phyloP scores from a whole-genome alignment of 53 echinoderm and acorn worm species.

The Stichopus horrens region DNA sequence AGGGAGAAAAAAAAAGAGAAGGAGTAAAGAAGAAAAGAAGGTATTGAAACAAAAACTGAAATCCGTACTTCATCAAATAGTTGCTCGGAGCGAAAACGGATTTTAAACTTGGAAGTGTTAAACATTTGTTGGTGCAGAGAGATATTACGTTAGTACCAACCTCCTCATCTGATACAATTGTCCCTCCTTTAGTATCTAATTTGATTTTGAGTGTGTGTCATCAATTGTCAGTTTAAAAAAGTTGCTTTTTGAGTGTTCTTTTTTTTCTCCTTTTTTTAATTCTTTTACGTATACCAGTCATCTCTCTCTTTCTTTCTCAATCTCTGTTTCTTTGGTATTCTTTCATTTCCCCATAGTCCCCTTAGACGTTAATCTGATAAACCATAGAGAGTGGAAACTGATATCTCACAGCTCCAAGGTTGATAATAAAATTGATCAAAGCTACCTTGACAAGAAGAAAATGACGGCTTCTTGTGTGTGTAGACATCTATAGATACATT shows the following conservation, averaged over 20 bases:
- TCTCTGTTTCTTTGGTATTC: neutral
- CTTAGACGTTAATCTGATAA: slow-evolving; percentile 14
- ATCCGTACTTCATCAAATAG: slow-evolving; percentile 41
- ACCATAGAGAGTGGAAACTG: neutral
- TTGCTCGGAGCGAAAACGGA: slow-evolving; percentile 30
- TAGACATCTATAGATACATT: neutral
- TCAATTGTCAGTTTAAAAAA: slow-evolving; percentile 9
- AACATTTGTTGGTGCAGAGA: slow-evolving; percentile 20
- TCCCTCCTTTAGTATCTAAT: slow-evolving; percentile 23
- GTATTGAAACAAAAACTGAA: slow-evolving; percentile 37
- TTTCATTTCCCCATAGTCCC: neutral
- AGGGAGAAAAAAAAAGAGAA: neutral
- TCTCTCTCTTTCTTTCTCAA: neutral
- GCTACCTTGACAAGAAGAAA: neutral
- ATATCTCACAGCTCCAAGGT: neutral
- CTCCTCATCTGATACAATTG: slow-evolving; percentile 21
- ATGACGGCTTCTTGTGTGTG: neutral
- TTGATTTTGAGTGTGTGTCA: slow-evolving; percentile 32
- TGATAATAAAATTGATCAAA: neutral
- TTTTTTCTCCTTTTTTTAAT: neutral
- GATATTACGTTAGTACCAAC: slow-evolving; percentile 17
- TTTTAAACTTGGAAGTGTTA: slow-evolving; percentile 38
- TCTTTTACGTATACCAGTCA: neutral
- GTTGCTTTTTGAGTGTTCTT: slow-evolving; percentile 4
- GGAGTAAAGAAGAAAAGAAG: neutral